phyloP scores from a whole-genome alignment of 30 jellyfish, hydroid and myxozoan genomes.

The Turritopsis dohrnii region DNA sequence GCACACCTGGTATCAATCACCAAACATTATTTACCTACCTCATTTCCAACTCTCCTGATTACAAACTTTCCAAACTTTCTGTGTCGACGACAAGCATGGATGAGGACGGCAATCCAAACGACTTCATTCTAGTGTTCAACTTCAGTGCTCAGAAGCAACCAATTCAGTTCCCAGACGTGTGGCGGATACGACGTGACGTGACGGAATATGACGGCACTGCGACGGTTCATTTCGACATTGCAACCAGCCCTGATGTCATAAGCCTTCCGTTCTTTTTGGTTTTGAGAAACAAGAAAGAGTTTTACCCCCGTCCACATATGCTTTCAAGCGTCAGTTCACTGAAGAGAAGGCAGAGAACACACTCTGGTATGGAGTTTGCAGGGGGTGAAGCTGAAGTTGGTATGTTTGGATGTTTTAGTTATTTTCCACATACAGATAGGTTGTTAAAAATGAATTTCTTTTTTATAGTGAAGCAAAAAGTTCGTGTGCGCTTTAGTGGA shows the following conservation, averaged over 20 bases:
- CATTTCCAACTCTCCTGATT: constrained; percentile 59
- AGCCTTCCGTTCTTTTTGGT: constrained; percentile 65
- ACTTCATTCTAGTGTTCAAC: constrained; percentile 53
- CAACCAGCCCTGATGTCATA: constrained; percentile 57
- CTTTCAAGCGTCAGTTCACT: constrained; percentile 50
- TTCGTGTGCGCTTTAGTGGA: constrained; percentile 35
- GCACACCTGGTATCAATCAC: constrained; percentile 65
- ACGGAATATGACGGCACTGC: constrained; percentile 91
- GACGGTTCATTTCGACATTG: constrained; percentile 46
- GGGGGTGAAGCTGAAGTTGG: constrained; percentile 42
- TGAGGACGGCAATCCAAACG: constrained; percentile 19
- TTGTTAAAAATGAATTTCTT: background rate
- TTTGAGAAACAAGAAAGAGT: constrained; percentile 75
- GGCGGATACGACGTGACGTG: constrained; percentile 67
- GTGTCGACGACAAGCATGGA: constrained; percentile 24
- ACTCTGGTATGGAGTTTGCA: constrained; percentile 57
- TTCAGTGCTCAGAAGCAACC: constrained; percentile 67
- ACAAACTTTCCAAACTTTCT: constrained; percentile 43
- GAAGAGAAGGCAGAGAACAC: constrained; percentile 62
- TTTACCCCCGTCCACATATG: constrained; percentile 57
- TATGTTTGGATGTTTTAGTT: background rate
- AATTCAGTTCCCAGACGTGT: constrained; percentile 42
- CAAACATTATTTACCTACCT: constrained; percentile 56
- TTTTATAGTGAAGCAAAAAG: constrained; percentile 27
- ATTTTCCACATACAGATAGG: background rate